Conservation (phyloP, 2,113 vertebrate genomes). For the Syrmaticus mikado region DNA sequence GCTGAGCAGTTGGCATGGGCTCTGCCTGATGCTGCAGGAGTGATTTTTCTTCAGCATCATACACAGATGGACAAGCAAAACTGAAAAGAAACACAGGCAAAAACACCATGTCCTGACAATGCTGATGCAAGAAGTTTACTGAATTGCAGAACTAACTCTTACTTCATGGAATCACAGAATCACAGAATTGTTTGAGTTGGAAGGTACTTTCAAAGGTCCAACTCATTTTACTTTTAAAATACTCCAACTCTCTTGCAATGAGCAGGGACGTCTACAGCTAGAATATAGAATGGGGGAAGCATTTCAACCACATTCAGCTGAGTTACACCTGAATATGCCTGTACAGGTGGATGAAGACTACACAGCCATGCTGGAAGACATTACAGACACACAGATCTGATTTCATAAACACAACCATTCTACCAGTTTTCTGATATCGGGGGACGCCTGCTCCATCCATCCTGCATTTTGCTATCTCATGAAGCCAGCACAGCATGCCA, state of each 20-base stretch:
- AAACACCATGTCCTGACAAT: background rate
- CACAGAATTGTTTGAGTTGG: no score
- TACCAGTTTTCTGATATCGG: background rate
- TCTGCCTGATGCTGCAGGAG: background rate
- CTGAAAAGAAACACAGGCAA: background rate
- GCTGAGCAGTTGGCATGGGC: background rate
- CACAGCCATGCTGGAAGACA: accelerated
- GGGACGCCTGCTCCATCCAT: background rate
- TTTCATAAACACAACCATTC: background rate
- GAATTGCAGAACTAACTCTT: background rate
- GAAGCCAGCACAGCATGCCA: accelerated
- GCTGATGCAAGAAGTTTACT: background rate
- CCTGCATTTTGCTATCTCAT: background rate
- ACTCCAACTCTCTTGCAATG: no score
- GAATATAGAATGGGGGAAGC: background rate
- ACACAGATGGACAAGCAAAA: background rate
- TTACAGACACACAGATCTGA: background rate
- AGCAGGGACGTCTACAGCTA: no score
- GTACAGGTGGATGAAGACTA: background rate
- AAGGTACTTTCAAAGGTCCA: no score
- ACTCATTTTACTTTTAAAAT: no score
- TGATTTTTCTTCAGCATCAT: background rate
- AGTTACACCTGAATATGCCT: background rate
- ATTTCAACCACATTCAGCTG: background rate
- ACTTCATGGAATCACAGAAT: background rate